A percentile compares a stretch with the other conserved stretches of the same genome.
These are phyloP conservation scores for Synanthedon myopaeformis DNA, from an alignment of 2,888 invertebrate species.

Conservation along the genomic window DNA sequence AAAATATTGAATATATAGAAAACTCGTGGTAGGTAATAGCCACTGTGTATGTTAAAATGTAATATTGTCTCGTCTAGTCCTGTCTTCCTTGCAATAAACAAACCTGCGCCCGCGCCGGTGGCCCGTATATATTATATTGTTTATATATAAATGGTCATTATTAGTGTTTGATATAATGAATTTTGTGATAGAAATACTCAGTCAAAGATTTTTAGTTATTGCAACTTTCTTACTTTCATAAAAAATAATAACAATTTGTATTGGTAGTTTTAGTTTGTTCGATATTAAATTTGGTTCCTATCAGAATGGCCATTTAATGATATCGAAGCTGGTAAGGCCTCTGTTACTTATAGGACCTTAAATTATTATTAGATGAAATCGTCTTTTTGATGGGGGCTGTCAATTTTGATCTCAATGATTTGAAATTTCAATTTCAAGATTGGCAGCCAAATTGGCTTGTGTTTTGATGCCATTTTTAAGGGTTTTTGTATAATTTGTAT, in stretches of 20 bases:
- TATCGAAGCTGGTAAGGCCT: neutral
- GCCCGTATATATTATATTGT: too few species aligned
- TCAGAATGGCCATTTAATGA: neutral
- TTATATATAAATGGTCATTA: neutral
- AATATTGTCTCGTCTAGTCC: constrained; percentile 21
- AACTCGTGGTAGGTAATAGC: too few species aligned
- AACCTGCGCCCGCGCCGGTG: neutral
- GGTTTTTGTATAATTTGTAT: neutral
- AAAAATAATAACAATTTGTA: neutral
- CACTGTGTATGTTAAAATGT: too few species aligned
- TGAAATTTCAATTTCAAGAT: too few species aligned
- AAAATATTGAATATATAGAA: neutral
- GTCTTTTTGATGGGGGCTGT: too few species aligned
- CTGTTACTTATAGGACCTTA: neutral
- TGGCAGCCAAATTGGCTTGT: too few species aligned
- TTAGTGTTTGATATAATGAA: neutral
- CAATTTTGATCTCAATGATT: too few species aligned
- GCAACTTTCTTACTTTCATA: neutral
- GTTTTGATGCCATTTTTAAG: too few species aligned
- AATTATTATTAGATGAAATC: neutral
- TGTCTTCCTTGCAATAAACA: constrained; percentile 39
- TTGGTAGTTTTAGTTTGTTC: neutral
- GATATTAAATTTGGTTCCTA: neutral
- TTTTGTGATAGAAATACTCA: neutral
- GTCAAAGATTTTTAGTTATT: neutral